Conservation (phyloP, 2,797 vertebrate species). For the Epinephelus coioides region DNA sequence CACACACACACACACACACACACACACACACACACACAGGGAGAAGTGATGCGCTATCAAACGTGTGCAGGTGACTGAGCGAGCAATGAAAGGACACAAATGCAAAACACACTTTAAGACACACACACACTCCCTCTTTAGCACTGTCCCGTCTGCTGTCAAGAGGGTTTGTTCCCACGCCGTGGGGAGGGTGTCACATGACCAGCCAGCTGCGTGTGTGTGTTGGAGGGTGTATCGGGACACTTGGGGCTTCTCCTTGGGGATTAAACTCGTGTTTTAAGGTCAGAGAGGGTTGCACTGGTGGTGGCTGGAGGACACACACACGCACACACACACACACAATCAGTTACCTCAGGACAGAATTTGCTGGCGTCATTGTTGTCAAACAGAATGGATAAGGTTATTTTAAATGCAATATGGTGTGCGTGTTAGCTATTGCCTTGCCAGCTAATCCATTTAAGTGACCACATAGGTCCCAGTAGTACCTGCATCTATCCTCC, state of each 20-base stretch:
- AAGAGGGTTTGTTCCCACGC: conserved; percentile 65
- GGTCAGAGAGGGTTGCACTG: conserved; percentile 51
- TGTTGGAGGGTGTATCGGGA: conserved; percentile 29
- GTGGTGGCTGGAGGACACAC: conserved; percentile 29
- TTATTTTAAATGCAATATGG: conserved; percentile 35
- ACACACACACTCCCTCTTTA: neutral
- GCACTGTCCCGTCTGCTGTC: conserved; percentile 43
- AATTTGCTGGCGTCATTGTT: conserved; percentile 19
- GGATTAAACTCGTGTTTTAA: conserved; percentile 62
- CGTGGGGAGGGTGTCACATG: conserved; percentile 63
- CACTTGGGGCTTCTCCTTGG: conserved; percentile 38
- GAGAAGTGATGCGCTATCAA: conserved; percentile 48
- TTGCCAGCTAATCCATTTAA: conserved; percentile 47
- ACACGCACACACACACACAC: conserved; percentile 16
- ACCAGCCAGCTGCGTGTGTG: conserved; percentile 50
- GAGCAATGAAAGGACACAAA: conserved; percentile 29
- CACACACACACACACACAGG: conserved; percentile 1
- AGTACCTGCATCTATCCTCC: conserved; percentile 4
- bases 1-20: conserved; percentile 5
- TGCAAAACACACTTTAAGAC: neutral
- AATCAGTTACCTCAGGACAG: neutral
- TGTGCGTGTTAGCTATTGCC: conserved; percentile 28
- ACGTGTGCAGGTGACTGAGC: conserved; percentile 52
- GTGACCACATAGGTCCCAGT: conserved; percentile 37
- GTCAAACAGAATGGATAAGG: conserved; percentile 29